phyloP scores from a whole-genome alignment of 1,140 invertebrate species.

The Cataglyphis hispanica region DNA sequence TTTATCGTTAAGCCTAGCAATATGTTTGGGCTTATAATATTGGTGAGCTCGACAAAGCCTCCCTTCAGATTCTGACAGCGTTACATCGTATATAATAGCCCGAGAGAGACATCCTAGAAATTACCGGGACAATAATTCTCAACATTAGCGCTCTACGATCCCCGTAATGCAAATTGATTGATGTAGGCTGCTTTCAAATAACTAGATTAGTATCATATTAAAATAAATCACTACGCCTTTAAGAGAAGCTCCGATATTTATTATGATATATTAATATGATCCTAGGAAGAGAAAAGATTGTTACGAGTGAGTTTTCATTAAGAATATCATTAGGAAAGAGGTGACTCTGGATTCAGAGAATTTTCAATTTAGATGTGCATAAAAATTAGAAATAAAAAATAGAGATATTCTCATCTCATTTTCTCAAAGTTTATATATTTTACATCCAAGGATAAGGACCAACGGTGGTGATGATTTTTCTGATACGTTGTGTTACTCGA shows the following conservation, averaged over 20 bases:
- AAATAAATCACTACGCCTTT: background rate
- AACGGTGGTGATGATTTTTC: background rate
- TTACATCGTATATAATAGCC: background rate
- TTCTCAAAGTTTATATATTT: too few relatives aligned
- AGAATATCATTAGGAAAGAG: background rate
- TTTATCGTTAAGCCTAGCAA: constrained; percentile 18
- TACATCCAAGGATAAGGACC: too few relatives aligned
- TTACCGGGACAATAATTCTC: background rate
- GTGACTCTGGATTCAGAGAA: too few relatives aligned
- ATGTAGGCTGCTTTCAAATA: background rate
- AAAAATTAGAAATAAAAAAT: too few relatives aligned
- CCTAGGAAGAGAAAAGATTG: background rate
- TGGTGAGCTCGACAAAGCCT: constrained; percentile 22
- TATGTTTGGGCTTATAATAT: background rate
- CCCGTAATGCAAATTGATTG: background rate
- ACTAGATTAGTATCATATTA: background rate
- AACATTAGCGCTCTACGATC: background rate
- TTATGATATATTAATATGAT: background rate
- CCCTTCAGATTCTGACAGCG: background rate
- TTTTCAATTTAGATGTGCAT: too few relatives aligned
- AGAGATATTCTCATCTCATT: too few relatives aligned
- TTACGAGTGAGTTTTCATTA: background rate
- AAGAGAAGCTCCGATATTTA: background rate
- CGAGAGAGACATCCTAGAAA: background rate
- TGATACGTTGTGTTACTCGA: background rate